Evolutionary conservation across 2,888 invertebrate species (phyloP), one percentile per base, ranked within the genome.

Genomic region (Lycaena phlaeas): DNA sequence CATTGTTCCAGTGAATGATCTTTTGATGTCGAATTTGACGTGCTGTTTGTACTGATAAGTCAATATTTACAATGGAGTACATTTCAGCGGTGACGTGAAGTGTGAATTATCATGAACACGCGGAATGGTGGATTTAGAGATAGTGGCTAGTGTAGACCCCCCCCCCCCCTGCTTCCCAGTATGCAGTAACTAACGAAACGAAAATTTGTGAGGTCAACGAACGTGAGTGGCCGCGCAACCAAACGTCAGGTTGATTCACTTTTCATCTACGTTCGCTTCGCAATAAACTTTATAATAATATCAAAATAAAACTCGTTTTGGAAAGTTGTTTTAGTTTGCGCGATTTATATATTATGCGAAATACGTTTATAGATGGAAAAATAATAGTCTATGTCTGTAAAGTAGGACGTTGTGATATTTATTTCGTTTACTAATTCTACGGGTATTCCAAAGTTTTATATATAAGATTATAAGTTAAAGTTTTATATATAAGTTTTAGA

Each of bases 171-270:
- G n/a, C n/a, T n/a, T n/a, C n/a, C n/a, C n/a, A 64, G 68, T 67
- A 59, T 66, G 57, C 62, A 57, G 64, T 61, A 67, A 65, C 76
- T 71, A 79, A 82, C 76, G 79, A 81, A 81, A 82, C 79, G 74
- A 84, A 84, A 84, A 85, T 85, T 84, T 74, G 82, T 74, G 71
- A 74, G 84, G 77, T 82, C 73, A 78, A 77, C 66, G 81, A 72
- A 74, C 85, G 70, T 67, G 56, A 73, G 71, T 78, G 76, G 78
- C 84, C 82, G 79, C 76, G 62, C 71, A 64, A 67, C 66, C 59
- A 71, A 75, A 70, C 70, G 67, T 71, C 77, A 78, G 71, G 72
- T 78, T 82, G 82, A 81, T 81, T 84, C 82, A 84, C 82, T 84
- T 84, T 84, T 84, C 81, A 79, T 81, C 75, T 66, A 68, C 76